Evolutionary conservation across 2,797 vertebrate genomes (phyloP).

Genomic region (Danio aesculapii): DNA sequence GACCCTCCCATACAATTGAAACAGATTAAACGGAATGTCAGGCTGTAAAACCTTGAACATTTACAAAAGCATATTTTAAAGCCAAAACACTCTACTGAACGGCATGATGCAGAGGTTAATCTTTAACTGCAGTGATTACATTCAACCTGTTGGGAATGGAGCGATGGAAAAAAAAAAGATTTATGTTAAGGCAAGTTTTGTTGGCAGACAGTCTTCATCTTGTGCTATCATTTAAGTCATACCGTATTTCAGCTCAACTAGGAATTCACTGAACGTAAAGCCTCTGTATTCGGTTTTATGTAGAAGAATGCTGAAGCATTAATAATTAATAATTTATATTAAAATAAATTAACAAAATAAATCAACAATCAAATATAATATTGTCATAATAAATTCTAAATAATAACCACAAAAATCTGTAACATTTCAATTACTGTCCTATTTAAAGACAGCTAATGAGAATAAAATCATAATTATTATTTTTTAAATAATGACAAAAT

Average conservation of each 20-base stretch:
- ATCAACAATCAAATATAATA: no score
- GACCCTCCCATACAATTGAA: not conserved
- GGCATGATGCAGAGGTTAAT: conserved; percentile 3
- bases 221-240: not conserved
- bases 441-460: no score
- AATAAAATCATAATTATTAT: not conserved
- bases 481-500: no score
- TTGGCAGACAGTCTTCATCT: not conserved
- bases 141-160: not conserved
- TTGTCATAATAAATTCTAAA: no score
- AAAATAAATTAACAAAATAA: no score
- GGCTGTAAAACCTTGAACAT: not conserved
- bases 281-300: not conserved
- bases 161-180: not conserved
- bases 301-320: not conserved
- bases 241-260: not conserved
- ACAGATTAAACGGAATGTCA: not conserved
- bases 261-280: not conserved
- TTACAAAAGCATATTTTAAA: conserved; percentile 7
- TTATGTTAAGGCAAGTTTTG: not conserved
- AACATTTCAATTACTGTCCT: no score
- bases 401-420: no score
- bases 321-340: no score
- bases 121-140: conserved; percentile 10
- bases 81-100: not conserved